phyloP scores from a whole-genome alignment of 2,888 invertebrate species.

The Athripsodes cinereus region DNA sequence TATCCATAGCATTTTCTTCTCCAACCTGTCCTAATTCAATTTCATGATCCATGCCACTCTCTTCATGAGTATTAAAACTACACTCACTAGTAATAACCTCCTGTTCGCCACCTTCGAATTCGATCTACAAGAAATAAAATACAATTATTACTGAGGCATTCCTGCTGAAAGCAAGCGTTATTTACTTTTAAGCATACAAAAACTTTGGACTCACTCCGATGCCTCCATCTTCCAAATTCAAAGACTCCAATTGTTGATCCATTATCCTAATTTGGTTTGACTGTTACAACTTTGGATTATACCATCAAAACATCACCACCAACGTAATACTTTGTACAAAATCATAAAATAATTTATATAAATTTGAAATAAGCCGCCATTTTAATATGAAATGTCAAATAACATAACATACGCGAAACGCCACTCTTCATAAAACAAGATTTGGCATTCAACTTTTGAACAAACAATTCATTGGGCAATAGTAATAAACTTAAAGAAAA shows the following conservation, averaged over 20 bases:
- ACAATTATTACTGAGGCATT: neutral
- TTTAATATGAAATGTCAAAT: constrained; percentile 44
- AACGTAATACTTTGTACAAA: neutral
- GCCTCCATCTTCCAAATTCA: constrained; percentile 38
- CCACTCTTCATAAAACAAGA: constrained; percentile 17
- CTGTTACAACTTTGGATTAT: neutral
- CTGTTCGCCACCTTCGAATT: constrained; percentile 39
- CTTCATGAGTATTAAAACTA: constrained; percentile 33
- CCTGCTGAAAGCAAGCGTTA: constrained; percentile 1
- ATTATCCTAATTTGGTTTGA: constrained; percentile 29
- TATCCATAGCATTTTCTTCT: constrained; percentile 42
- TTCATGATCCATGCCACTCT: constrained; percentile 27
- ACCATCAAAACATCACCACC: neutral
- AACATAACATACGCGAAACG: constrained; percentile 27
- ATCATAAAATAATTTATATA: constrained; percentile 9
- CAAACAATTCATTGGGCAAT: neutral
- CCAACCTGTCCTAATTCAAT: constrained; percentile 44
- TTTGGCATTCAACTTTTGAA: constrained; percentile 9
- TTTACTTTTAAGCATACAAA: too few relatives aligned
- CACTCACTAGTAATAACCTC: constrained; percentile 39
- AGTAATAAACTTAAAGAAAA: neutral
- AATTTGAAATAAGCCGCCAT: constrained; percentile 51
- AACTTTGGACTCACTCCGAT: constrained; percentile 37
- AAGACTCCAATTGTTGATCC: constrained; percentile 44
- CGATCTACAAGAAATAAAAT: constrained; percentile 35